Conservation (phyloP, 1,140 invertebrate species). For the Yoshiicerus persimilis region DNA sequence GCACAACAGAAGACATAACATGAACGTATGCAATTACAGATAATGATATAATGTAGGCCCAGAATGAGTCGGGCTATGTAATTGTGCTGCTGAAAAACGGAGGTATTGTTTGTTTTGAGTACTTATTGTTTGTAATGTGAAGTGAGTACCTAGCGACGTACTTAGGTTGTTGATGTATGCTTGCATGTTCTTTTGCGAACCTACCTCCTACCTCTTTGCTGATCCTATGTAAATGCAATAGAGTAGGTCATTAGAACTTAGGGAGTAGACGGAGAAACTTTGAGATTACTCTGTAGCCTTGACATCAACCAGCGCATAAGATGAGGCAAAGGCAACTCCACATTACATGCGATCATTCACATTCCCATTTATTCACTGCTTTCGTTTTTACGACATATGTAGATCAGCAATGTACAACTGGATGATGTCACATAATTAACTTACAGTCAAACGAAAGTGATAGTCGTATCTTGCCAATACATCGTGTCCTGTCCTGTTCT, state of each 20-base stretch:
- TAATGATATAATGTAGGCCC: neutral
- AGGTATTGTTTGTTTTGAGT: conserved; percentile 9
- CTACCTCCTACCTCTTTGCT: neutral
- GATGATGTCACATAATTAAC: conserved; percentile 17
- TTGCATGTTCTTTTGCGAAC: neutral
- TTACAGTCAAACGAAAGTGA: neutral
- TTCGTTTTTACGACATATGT: conserved; percentile 22
- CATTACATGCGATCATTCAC: neutral
- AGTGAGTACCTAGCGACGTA: neutral
- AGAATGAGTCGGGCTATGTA: neutral
- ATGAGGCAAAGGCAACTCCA: neutral
- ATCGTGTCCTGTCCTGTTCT: neutral
- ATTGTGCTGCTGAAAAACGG: conserved; percentile 3
- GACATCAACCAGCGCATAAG: neutral
- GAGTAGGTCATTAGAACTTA: conserved; percentile 14
- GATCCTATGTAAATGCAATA: conserved; percentile 10
- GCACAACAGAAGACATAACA: neutral
- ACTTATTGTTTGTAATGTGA: neutral
- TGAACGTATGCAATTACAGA: neutral
- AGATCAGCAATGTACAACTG: conserved; percentile 1
- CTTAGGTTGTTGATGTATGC: neutral
- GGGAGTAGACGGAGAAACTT: conserved; percentile 11
- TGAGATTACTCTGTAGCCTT: conserved; percentile 4
- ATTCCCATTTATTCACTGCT: neutral
- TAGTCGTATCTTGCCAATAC: neutral